Evolutionary conservation across 1,140 invertebrate genomes (phyloP).

Genomic region (Drosophila nebulosa): DNA sequence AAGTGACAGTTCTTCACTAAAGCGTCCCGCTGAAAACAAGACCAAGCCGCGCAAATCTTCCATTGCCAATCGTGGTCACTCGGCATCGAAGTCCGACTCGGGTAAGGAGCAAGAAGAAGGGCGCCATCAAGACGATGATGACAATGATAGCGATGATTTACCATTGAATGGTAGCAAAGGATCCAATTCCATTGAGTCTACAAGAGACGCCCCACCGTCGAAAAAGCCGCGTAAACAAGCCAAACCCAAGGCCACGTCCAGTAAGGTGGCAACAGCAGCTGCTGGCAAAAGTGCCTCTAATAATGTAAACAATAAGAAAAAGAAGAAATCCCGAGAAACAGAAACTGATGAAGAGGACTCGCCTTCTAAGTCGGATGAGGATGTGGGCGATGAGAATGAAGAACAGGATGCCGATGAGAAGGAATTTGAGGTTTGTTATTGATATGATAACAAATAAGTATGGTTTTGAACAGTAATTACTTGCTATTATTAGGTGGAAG

Average conservation of each 20-base stretch:
- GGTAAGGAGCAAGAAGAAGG: background rate
- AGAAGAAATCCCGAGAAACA: constrained; percentile 6
- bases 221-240: constrained; percentile 42
- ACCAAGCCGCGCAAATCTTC: constrained; percentile 18
- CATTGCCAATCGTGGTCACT: background rate
- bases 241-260: constrained; percentile 26
- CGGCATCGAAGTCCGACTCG: background rate
- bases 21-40: background rate
- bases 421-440: constrained; percentile 53
- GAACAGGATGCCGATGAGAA: constrained; percentile 1
- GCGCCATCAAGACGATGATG: background rate
- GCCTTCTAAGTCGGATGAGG: constrained; percentile 7
- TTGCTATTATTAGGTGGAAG: constrained; percentile 83
- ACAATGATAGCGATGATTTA: constrained; percentile 48
- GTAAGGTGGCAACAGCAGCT: constrained; percentile 7
- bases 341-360: constrained; percentile 2
- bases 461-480: background rate
- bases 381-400: background rate
- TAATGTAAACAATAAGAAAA: constrained; percentile 11
- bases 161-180: constrained; percentile 53
- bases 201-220: background rate
- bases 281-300: constrained; percentile 22
- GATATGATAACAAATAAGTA: background rate
- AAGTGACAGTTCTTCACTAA: constrained; percentile 5
- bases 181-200: constrained; percentile 12